phyloP scores from a whole-genome alignment of 2,888 invertebrate genomes.

The Rhopalosiphum nymphaeae region DNA sequence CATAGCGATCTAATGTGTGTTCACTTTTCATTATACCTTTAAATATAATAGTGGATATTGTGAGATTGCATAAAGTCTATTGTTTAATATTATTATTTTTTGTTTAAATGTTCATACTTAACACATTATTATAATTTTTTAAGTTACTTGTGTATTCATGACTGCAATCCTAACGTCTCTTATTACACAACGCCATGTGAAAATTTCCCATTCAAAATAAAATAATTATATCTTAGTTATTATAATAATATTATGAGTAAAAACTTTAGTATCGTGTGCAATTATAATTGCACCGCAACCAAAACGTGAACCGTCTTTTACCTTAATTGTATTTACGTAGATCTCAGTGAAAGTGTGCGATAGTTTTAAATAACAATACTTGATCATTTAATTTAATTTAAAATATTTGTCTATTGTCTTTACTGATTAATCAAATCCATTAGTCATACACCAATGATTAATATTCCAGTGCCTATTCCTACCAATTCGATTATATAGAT shows the following conservation, averaged over 20 bases:
- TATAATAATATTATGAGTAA: constrained; percentile 25
- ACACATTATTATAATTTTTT: not conserved
- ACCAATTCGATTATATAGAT: not conserved
- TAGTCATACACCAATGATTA: not conserved
- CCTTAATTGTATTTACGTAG: constrained; percentile 9
- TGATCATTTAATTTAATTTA: constrained; percentile 37
- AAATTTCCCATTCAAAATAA: constrained; percentile 39
- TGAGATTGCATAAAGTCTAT: constrained; percentile 29
- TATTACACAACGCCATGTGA: constrained; percentile 33
- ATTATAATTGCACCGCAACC: not conserved
- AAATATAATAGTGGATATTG: not conserved
- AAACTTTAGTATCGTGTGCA: constrained; percentile 5
- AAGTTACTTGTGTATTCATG: not conserved
- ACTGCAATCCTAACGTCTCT: not conserved
- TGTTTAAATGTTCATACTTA: constrained; percentile 17
- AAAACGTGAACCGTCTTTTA: not conserved
- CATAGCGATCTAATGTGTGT: not conserved
- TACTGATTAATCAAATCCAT: not conserved
- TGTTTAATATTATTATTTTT: constrained; percentile 3
- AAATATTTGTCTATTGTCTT: constrained; percentile 26
- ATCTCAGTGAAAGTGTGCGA: constrained; percentile 57
- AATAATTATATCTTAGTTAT: constrained; percentile 9
- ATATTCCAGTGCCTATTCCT: not conserved
- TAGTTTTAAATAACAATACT: constrained; percentile 39
- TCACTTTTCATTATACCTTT: not conserved